Evolutionary conservation across 1,140 invertebrate species (phyloP).

Genomic region (Bombus waltoni): DNA sequence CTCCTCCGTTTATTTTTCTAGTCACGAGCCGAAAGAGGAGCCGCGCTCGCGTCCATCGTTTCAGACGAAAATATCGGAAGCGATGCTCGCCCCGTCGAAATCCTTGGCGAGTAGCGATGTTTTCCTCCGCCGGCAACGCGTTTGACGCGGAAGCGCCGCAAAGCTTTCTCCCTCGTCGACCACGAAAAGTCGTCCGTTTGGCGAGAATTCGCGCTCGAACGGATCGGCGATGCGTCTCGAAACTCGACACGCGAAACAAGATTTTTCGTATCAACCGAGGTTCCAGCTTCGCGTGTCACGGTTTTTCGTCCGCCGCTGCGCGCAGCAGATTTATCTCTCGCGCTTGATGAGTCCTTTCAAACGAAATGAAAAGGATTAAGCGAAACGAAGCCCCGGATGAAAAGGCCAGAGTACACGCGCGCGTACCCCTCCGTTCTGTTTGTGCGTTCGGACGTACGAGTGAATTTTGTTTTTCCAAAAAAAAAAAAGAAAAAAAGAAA

Average conservation of each 20-base stretch:
- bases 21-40: too few relatives aligned
- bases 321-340: slow-evolving; percentile 16
- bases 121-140: not conserved
- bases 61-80: not conserved
- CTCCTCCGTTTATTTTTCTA: not conserved
- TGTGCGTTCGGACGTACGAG: not conserved
- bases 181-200: not conserved
- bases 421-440: not conserved
- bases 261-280: not conserved
- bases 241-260: not conserved
- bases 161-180: not conserved
- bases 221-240: too few relatives aligned
- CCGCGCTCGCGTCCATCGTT: not conserved
- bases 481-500: not conserved
- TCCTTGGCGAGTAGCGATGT: not conserved
- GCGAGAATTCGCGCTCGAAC: not conserved
- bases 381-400: slow-evolving; percentile 28
- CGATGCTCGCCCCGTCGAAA: not conserved
- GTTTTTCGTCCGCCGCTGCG: not conserved
- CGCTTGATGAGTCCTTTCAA: slow-evolving; percentile 42
- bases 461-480: not conserved
- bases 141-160: too few relatives aligned
- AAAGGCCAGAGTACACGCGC: not conserved
- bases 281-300: not conserved
- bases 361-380: slow-evolving; percentile 33